These are phyloP conservation scores for Gortyna flavago DNA, from an alignment of 2,888 invertebrate species.

Conservation along the genomic window DNA sequence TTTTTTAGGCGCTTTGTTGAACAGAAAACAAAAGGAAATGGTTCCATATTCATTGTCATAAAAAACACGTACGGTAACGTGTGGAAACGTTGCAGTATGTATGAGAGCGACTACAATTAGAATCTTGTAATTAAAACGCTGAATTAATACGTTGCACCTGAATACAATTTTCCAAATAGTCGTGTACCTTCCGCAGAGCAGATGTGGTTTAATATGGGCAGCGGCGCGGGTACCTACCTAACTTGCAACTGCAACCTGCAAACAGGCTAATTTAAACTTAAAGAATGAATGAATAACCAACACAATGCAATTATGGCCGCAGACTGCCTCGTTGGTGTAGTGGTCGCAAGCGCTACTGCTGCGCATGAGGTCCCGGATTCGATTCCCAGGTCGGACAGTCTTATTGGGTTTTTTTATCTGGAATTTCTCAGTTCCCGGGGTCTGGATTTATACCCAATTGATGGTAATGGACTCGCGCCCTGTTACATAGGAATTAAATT, in stretches of 20 bases:
- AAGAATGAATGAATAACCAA: slow-evolving; percentile 45
- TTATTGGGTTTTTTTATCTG: too few species aligned
- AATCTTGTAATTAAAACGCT: slow-evolving; percentile 55
- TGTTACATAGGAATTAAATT: neutral
- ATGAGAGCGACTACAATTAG: slow-evolving; percentile 39
- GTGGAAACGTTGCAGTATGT: slow-evolving; percentile 12
- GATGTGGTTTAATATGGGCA: slow-evolving; percentile 56
- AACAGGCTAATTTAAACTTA: slow-evolving; percentile 23
- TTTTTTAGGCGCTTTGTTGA: neutral
- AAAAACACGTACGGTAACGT: slow-evolving; percentile 26
- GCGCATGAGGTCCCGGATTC: neutral
- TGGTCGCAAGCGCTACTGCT: neutral
- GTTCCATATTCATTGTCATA: slow-evolving; percentile 24
- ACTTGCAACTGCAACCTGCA: slow-evolving; percentile 18
- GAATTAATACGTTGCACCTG: slow-evolving; percentile 55
- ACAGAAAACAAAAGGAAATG: slow-evolving; percentile 10
- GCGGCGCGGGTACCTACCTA: neutral
- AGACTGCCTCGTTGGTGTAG: neutral
- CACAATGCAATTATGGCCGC: slow-evolving; percentile 59
- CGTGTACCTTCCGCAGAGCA: slow-evolving; percentile 46
- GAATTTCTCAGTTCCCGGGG: neutral
- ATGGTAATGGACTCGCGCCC: neutral
- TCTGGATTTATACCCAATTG: neutral
- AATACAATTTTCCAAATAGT: slow-evolving; percentile 50
- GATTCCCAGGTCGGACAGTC: neutral